Evolutionary conservation across 2,888 invertebrate genomes (phyloP).

Genomic region (Heliconius hortense): DNA sequence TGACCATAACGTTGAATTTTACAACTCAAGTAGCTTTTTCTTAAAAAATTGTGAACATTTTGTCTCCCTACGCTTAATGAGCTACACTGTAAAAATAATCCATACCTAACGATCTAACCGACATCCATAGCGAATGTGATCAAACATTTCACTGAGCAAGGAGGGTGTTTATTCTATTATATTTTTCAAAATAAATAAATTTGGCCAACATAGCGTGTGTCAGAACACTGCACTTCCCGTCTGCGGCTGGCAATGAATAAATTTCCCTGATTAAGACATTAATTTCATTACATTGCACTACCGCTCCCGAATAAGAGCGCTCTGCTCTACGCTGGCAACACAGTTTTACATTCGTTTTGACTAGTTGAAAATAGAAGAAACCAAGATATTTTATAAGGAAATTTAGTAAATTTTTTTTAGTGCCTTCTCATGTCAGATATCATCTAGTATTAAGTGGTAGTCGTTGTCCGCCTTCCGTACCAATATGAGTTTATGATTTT

Average conservation of each 20-base stretch:
- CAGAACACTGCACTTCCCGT: conserved; percentile 40
- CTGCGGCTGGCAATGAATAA: conserved; percentile 57
- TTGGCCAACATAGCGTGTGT: conserved; percentile 11
- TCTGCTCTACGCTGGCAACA: conserved; percentile 25
- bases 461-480: no score
- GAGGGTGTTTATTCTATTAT: background rate
- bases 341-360: conserved; percentile 30
- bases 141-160: background rate
- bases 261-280: conserved; percentile 65
- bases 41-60: no score
- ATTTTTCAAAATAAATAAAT: conserved; percentile 19
- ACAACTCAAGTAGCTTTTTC: background rate
- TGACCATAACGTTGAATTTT: background rate
- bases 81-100: no score
- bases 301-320: conserved; percentile 37
- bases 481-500: no score
- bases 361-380: conserved; percentile 21
- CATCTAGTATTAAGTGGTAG: background rate
- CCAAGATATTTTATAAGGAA: conserved; percentile 15
- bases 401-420: background rate
- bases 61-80: no score
- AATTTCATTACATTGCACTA: conserved; percentile 55
- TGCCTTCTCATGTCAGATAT: background rate
- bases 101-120: background rate
- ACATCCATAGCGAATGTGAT: background rate